Evolutionary conservation across 2,888 invertebrate genomes (phyloP).

Genomic region (Spialia ferax): DNA sequence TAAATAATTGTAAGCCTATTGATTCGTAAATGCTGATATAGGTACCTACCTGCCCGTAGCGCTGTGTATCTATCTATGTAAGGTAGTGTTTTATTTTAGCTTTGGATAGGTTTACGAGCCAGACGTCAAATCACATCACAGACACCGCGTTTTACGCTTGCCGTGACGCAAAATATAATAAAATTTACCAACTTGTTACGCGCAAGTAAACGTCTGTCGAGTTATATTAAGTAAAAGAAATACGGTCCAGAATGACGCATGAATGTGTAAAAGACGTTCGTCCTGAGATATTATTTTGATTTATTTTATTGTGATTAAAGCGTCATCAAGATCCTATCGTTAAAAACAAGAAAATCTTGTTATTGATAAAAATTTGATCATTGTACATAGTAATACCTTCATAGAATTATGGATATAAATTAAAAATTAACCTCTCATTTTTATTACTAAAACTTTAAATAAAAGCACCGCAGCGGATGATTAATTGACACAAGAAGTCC

Average conservation of each 20-base stretch:
- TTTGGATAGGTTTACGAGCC: too few species aligned
- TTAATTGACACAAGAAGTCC: slow-evolving; percentile 51
- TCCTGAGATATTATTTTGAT: slow-evolving; percentile 23
- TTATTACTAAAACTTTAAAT: slow-evolving; percentile 42
- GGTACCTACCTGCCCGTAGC: too few species aligned
- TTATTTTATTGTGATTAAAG: slow-evolving; percentile 17
- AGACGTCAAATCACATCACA: too few species aligned
- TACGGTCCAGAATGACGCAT: slow-evolving; percentile 40
- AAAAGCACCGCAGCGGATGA: slow-evolving; percentile 52
- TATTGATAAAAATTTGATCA: slow-evolving; percentile 37
- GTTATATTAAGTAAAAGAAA: slow-evolving; percentile 36
- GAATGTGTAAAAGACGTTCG: slow-evolving; percentile 42
- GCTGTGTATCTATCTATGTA: too few species aligned
- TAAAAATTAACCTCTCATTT: slow-evolving; percentile 42
- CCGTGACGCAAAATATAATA: too few species aligned
- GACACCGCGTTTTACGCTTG: too few species aligned
- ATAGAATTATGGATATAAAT: slow-evolving; percentile 36
- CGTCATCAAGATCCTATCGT: slow-evolving; percentile 29
- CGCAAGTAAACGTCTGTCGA: slow-evolving; percentile 11
- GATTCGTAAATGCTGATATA: too few species aligned
- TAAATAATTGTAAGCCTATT: too few species aligned
- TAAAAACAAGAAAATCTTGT: slow-evolving; percentile 39
- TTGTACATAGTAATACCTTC: too few species aligned
- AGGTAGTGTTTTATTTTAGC: too few species aligned
- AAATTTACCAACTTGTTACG: slow-evolving; percentile 13